Evolutionary conservation across 2,888 invertebrate species (phyloP), one percentile per base, ranked within the genome.

Genomic region (Cynaeus angustus): DNA sequence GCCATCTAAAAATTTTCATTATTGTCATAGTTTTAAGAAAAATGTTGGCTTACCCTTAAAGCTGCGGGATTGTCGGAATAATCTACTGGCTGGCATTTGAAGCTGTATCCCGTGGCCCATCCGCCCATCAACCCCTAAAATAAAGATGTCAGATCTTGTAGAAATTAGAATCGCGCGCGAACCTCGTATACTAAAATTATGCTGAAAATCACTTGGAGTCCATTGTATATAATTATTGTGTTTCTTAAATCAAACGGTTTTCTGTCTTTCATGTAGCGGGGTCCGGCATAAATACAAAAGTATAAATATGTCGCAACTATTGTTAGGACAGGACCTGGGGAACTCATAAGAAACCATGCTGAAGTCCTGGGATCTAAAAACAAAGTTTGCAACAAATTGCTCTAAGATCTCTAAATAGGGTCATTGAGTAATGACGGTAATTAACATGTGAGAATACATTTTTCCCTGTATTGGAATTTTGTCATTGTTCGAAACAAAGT

Each of bases 151-250:
- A 26, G 3, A 6, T 50, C 3, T 16, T 5, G 4, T 1, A 37
- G 6, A 37, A 5, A 9, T 7, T 52, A 46, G 8, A 21, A 46
- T 52, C 26, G 8, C 5, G 7, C 10, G 4, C 26, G 4, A 9
- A 66, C 71, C 66, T 71, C 68, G 48, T 65, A 50, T 4, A 71
- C 68, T 21, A 71, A 10, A 45, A 65, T 96, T 28, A 89, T 85
- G 81, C 96, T 97, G 66, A 95, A 88, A 8, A 92, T 69, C 8
- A 97, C 96, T 89, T 98, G 97, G 37, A 94, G 80, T 73, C 95
- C 91, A 85, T 98, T 98, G 86, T 98, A 98, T 3, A 94, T 83
- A 52, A 97, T 88, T 78, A 98, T 86, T 0, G 92, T 88, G 76
- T 91, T 91, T 79, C 94, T 91, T 30, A 98, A 83, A 77, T 95